Conservation (phyloP, 2,888 invertebrate species). For the Campopleginae sp. region DNA sequence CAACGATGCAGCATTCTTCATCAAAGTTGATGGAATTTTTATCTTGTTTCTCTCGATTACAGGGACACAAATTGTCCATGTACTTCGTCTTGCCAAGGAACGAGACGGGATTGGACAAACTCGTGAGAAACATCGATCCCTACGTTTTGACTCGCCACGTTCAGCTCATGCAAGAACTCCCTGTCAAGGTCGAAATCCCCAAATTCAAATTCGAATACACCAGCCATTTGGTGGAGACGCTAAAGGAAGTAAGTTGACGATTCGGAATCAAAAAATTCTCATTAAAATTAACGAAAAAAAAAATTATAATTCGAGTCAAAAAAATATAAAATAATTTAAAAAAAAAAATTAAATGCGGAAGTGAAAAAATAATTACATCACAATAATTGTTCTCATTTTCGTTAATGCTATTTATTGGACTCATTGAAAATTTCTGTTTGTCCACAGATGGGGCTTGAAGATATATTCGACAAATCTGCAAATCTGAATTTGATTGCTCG, state of each 20-base stretch:
- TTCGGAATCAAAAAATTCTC: not conserved
- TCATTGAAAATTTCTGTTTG: not conserved
- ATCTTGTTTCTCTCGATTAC: slow-evolving; percentile 62
- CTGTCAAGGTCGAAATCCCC: slow-evolving; percentile 89
- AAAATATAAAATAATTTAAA: not conserved
- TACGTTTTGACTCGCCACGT: slow-evolving; percentile 86
- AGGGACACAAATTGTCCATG: slow-evolving; percentile 91
- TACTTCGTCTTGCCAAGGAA: slow-evolving; percentile 89
- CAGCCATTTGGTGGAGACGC: slow-evolving; percentile 86
- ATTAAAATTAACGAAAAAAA: not conserved
- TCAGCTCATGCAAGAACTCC: slow-evolving; percentile 86
- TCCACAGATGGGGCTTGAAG: slow-evolving; percentile 88
- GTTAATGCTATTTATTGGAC: not conserved
- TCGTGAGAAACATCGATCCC: slow-evolving; percentile 87
- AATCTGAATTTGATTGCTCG: slow-evolving; percentile 89
- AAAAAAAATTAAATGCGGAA: not conserved
- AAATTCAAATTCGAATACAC: slow-evolving; percentile 91
- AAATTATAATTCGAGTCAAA: not conserved
- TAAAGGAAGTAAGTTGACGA: slow-evolving; percentile 86
- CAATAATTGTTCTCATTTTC: not conserved
- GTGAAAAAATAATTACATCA: not conserved
- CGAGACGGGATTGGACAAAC: slow-evolving; percentile 86
- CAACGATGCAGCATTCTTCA: too few species aligned
- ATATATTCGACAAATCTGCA: slow-evolving; percentile 90
- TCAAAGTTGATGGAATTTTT: not conserved